These are phyloP conservation scores for Ostrea denselamellosa DNA, from an alignment of 1,140 invertebrate genomes.

Conservation along the genomic window DNA sequence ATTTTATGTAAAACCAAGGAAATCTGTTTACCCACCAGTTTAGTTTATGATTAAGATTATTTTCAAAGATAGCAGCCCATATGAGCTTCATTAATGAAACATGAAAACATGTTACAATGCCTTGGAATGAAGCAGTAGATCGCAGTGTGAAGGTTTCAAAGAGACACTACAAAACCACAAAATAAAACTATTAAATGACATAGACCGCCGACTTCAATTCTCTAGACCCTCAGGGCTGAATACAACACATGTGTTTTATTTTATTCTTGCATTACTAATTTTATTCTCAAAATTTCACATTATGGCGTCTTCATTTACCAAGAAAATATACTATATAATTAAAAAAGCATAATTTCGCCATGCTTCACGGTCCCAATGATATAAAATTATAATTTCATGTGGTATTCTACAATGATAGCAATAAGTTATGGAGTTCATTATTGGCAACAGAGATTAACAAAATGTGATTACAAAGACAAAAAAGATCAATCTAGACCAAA, in stretches of 20 bases:
- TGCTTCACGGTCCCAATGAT: background rate
- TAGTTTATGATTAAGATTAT: constrained; percentile 25
- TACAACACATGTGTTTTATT: background rate
- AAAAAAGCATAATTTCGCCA: background rate
- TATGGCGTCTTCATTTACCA: background rate
- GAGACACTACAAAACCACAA: background rate
- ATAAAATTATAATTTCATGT: background rate
- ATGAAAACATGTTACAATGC: background rate
- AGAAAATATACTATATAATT: background rate
- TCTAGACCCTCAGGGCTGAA: background rate
- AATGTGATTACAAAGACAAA: too few relatives aligned
- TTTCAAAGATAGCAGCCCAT: constrained; percentile 2
- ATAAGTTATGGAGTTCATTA: too few relatives aligned
- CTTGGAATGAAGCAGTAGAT: background rate
- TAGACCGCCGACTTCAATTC: background rate
- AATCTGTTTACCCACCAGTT: background rate
- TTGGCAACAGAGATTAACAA: too few relatives aligned
- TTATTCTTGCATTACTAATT: background rate
- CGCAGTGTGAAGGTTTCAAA: background rate
- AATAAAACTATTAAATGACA: background rate
- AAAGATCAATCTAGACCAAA: too few relatives aligned
- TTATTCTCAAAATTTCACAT: background rate
- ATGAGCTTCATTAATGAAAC: background rate
- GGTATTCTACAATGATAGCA: too few relatives aligned
- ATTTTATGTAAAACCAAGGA: background rate